These are phyloP conservation scores for Clavelina lepadiformis DNA, from an alignment of 23 tunicate species.

Conservation along the genomic window DNA sequence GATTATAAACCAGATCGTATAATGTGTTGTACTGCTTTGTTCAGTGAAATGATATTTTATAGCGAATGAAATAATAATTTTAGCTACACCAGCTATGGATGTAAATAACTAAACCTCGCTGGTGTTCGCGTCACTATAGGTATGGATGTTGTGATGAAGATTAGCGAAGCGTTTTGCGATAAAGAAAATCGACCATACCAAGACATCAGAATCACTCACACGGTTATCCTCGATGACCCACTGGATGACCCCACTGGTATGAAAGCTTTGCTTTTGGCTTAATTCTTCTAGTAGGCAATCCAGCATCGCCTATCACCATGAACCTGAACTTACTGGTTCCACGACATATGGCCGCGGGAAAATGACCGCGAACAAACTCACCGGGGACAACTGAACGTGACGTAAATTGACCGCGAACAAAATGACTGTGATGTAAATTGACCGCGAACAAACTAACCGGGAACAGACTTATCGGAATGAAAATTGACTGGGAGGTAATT, in stretches of 20 bases:
- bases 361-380: too few species aligned
- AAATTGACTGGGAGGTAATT: too few species aligned
- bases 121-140: too few species aligned
- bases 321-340: neutral
- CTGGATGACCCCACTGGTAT: constrained; percentile 84
- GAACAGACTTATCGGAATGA: too few species aligned
- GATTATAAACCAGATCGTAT: too few species aligned
- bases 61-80: neutral
- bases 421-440: too few species aligned
- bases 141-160: constrained; percentile 70
- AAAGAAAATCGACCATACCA: constrained; percentile 78
- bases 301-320: neutral
- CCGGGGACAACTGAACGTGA: too few species aligned
- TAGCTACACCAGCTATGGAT: neutral
- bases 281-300: neutral
- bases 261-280: neutral
- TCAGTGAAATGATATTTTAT: neutral
- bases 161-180: constrained; percentile 85
- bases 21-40: constrained; percentile 2
- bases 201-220: constrained; percentile 96
- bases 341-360: too few species aligned
- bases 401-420: too few species aligned
- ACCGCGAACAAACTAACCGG: too few species aligned
- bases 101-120: too few species aligned
- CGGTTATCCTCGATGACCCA: constrained; percentile 90